Base-by-base conservation (phyloP, 2,113 vertebrate genomes). In the Toxotes jaculatrix region DNA sequence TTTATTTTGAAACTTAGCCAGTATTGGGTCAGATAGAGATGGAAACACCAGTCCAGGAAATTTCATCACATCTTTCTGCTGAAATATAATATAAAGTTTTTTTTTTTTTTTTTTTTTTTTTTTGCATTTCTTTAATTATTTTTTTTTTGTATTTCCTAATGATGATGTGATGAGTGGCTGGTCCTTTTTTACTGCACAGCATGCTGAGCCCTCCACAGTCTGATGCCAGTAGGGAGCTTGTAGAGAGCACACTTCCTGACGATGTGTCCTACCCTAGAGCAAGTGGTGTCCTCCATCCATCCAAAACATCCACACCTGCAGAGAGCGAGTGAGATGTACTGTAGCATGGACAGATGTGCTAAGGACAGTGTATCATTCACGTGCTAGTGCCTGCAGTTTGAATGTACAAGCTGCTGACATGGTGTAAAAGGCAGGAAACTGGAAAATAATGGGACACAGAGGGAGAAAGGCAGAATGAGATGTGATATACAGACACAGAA, bases 251-350 rank as follows among this genome's bases (percentile, higher is more conserved):
- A 64, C 49, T 78, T 76, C 53, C 72, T 67, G 61, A 62, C 17
- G 32, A 34, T 31, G 59, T 53, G 42, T 88, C 77, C 82, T 85
- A 7, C 84, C 90, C 86, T 56, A 9, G 17, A 82, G 88, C 79
- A 5, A 72, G 70, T 23, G 56, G 57, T 81, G 86, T 88, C 88
- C 84, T 88, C 79, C 79, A 55, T 72, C 70, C 71, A 60, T 67
- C 17, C 56, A 63, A 60, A 74, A 79, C 77, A 79, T 11, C 40
- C 77, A 47, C 69, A 80, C 83, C 82, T 84, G 80, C 75, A 77
- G 66, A 79, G 45, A 63, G 65, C 62, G 49, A 74, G 57, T 47
- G 59, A 55, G 43, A 56, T 59, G 42, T 40, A 40, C 43, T 53
- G 61, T 10, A 72, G 21, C 65, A 40, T 6, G 19, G 75, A 68